phyloP scores from a whole-genome alignment of 37 sponge, comb jelly and placozoan species.

The Beroe forskalii region DNA sequence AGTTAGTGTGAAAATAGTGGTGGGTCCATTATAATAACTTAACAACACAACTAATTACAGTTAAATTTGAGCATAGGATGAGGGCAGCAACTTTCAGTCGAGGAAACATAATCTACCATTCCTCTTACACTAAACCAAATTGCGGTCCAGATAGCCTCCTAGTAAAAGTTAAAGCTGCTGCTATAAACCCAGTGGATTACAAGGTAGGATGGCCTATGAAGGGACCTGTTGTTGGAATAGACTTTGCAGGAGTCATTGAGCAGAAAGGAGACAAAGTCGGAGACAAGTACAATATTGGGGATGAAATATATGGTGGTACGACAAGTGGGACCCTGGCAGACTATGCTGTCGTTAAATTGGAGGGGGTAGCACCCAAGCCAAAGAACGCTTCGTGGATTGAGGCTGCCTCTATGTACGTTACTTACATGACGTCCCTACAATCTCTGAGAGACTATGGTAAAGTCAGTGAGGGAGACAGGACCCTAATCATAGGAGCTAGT shows the following conservation, averaged over 20 bases:
- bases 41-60: too few species aligned
- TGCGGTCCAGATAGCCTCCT: background rate
- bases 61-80: too few species aligned
- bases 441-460: conserved; percentile 21
- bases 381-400: background rate
- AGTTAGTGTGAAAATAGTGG: too few species aligned
- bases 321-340: background rate
- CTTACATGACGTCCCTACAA: conserved; percentile 6
- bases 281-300: background rate
- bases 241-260: conserved; percentile 14
- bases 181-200: conserved; percentile 26
- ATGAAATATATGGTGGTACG: conserved; percentile 14
- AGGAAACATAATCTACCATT: background rate
- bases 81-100: background rate
- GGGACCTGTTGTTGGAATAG: conserved; percentile 2
- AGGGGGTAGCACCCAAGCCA: background rate
- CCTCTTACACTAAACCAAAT: conserved; percentile 13
- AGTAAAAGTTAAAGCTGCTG: conserved; percentile 3
- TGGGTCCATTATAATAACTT: too few species aligned
- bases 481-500: conserved; percentile 15
- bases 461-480: background rate
- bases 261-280: background rate
- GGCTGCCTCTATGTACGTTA: conserved; percentile 5
- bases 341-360: background rate
- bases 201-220: conserved; percentile 15